These are phyloP conservation scores for Molossus alvarezi DNA, from an alignment of 2,797 vertebrate genomes.

Conservation along the genomic window DNA sequence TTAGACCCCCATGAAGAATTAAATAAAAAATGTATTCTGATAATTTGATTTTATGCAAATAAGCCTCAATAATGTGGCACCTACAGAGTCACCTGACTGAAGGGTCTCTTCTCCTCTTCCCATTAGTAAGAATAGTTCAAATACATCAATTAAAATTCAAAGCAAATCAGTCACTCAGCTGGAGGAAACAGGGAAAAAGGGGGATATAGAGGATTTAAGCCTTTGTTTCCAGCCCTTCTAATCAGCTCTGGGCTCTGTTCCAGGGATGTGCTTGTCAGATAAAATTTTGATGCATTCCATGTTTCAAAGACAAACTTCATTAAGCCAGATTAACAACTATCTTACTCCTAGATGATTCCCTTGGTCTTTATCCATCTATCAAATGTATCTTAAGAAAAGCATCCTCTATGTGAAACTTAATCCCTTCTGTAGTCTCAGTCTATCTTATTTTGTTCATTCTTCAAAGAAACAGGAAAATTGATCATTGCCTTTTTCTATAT, in stretches of 20 bases:
- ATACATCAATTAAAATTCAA: slow-evolving; percentile 39
- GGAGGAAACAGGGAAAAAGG: neutral
- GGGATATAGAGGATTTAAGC: neutral
- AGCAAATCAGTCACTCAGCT: neutral
- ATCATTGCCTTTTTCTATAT: neutral
- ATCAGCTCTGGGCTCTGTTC: neutral
- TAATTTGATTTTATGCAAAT: slow-evolving; percentile 46
- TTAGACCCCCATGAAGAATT: neutral
- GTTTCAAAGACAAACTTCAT: slow-evolving; percentile 34
- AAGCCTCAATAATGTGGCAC: neutral
- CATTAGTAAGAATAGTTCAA: slow-evolving; percentile 47
- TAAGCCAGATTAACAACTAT: neutral
- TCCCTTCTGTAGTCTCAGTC: neutral
- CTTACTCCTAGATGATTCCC: neutral
- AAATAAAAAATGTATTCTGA: slow-evolving; percentile 24
- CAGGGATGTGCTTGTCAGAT: neutral
- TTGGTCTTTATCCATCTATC: neutral
- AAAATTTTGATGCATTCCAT: neutral
- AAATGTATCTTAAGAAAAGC: neutral
- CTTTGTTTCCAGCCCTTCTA: neutral
- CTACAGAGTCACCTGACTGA: neutral
- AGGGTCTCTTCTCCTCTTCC: slow-evolving; percentile 18
- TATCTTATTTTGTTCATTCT: slow-evolving; percentile 41
- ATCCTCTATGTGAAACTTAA: neutral
- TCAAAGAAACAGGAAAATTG: slow-evolving; percentile 5